Evolutionary conservation across 2,797 vertebrate species (phyloP).

Genomic region (Sarcophilus harrisii): DNA sequence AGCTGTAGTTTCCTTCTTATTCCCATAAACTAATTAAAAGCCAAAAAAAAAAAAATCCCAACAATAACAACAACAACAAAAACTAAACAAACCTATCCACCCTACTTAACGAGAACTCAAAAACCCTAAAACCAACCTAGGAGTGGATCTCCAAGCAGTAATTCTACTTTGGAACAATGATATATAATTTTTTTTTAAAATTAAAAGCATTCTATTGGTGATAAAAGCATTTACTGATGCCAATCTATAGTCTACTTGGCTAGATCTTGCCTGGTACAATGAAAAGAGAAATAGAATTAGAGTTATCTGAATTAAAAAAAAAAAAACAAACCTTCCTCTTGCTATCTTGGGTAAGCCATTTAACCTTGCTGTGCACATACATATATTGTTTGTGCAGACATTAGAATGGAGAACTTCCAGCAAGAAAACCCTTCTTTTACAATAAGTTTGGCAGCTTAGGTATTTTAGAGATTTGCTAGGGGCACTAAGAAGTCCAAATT

Average conservation of each 20-base stretch:
- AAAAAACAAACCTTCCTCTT: not conserved
- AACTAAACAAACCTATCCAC: not conserved
- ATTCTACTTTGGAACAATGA: constrained; percentile 67
- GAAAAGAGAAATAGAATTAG: not conserved
- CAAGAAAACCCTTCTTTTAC: not conserved
- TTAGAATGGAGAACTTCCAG: not conserved
- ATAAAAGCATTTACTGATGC: not conserved
- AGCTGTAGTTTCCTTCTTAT: constrained; percentile 74
- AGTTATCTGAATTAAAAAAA: not conserved
- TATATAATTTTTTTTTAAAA: constrained; percentile 47
- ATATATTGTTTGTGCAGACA: not conserved
- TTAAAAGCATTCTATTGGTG: not conserved
- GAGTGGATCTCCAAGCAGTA: constrained; percentile 79
- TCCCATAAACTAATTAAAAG: constrained; percentile 74
- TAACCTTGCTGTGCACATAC: not conserved
- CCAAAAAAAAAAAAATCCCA: not conserved
- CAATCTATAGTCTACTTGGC: not conserved
- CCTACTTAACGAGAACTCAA: constrained; percentile 79
- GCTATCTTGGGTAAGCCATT: not conserved
- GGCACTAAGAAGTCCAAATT: not conserved
- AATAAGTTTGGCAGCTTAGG: not conserved
- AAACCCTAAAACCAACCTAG: not conserved
- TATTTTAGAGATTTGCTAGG: not conserved
- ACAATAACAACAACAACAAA: constrained; percentile 82
- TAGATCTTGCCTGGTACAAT: not conserved